Evolutionary conservation across 2,888 invertebrate species (phyloP).

Genomic region (Lottia gigantea): DNA sequence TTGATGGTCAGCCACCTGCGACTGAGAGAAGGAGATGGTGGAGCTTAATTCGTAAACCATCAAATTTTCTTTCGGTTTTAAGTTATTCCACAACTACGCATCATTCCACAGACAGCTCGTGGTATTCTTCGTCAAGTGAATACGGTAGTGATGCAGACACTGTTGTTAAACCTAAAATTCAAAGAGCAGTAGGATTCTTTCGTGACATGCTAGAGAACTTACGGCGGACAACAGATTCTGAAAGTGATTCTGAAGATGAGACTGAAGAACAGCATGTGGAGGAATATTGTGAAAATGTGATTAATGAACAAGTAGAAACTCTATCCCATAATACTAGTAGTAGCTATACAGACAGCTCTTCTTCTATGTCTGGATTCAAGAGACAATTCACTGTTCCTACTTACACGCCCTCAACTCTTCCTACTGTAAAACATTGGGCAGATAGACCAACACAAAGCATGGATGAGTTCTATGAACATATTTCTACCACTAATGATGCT

Average conservation of each 20-base stretch:
- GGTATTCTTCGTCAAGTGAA: conserved; percentile 2
- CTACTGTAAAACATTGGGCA: neutral
- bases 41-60: neutral
- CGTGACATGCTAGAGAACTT: neutral
- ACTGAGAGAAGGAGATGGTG: neutral
- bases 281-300: neutral
- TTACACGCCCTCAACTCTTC: neutral
- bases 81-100: neutral
- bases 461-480: neutral
- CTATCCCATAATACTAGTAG: neutral
- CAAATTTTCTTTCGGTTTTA: neutral
- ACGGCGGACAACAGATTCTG: neutral
- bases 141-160: conserved; percentile 1
- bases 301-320: neutral
- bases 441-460: neutral
- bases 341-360: neutral
- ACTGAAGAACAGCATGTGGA: neutral
- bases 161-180: neutral
- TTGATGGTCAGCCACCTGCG: neutral
- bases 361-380: neutral
- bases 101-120: neutral
- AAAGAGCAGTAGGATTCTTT: conserved; percentile 1
- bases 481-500: neutral
- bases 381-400: neutral
- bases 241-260: neutral